phyloP scores from a whole-genome alignment of 2,797 vertebrate genomes.

The Hephaestus fuliginosus region DNA sequence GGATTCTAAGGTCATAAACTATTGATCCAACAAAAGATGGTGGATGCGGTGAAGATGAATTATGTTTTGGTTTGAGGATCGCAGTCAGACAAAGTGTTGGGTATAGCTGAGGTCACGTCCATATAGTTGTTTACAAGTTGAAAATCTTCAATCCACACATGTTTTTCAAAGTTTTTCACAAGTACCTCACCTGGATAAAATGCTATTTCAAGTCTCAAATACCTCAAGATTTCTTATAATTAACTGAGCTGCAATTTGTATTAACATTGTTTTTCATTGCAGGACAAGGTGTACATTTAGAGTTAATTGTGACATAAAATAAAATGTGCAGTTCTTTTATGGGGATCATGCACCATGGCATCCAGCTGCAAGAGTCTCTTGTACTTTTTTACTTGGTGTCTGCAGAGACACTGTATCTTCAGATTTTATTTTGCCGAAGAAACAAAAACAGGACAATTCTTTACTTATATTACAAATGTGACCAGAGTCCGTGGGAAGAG shows the following conservation, averaged over 20 bases:
- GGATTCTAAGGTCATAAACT: neutral
- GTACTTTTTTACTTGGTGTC: neutral
- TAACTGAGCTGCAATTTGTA: neutral
- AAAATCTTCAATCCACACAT: neutral
- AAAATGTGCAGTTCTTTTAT: neutral
- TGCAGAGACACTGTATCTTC: neutral
- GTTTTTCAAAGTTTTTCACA: neutral
- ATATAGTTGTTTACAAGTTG: neutral
- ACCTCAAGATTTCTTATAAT: no score
- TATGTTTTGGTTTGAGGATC: neutral
- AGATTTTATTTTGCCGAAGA: neutral
- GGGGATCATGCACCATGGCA: neutral
- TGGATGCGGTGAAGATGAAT: neutral
- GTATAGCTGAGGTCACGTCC: neutral
- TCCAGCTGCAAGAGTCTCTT: neutral
- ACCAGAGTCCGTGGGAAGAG: slow-evolving; percentile 36
- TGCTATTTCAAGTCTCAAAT: neutral
- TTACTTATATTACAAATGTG: slow-evolving; percentile 7
- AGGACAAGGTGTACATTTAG: neutral
- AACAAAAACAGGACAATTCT: slow-evolving; percentile 15
- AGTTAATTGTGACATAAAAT: neutral
- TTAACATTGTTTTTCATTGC: neutral
- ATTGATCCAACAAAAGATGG: neutral
- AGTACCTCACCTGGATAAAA: neutral
- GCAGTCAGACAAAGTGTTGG: neutral